These are phyloP conservation scores for Tretioscincus oriximinensis DNA, from an alignment of 2,113 vertebrate genomes.

Conservation along the genomic window DNA sequence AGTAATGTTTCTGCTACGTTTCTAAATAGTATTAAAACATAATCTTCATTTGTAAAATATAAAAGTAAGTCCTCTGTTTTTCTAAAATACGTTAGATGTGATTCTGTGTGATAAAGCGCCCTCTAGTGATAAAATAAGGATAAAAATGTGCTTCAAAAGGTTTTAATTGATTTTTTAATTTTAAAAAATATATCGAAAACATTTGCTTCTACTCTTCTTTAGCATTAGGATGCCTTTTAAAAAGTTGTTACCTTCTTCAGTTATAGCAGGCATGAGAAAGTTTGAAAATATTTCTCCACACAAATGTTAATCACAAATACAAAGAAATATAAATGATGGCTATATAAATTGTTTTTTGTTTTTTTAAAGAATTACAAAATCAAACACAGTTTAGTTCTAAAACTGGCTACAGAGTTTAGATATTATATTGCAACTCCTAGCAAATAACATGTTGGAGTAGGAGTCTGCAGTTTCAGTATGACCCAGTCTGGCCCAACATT, in stretches of 20 bases:
- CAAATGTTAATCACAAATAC: background rate
- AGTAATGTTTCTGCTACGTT: background rate
- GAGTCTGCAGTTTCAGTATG: no score
- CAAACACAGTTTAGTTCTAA: no score
- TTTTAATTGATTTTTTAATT: background rate
- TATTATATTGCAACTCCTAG: no score
- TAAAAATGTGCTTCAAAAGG: conserved; percentile 35
- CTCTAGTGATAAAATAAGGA: conserved; percentile 73
- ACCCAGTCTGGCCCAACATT: no score
- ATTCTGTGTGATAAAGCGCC: conserved; percentile 74
- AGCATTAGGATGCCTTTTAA: background rate
- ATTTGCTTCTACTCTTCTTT: background rate
- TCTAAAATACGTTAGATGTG: conserved; percentile 8
- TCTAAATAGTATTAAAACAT: background rate
- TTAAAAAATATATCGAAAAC: background rate
- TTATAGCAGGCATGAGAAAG: background rate
- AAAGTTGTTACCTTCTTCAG: background rate
- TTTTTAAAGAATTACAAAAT: no score
- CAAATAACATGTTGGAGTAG: no score
- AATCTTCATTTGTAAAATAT: background rate
- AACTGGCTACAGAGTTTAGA: no score
- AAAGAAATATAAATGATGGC: no score
- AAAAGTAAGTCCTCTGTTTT: conserved; percentile 30
- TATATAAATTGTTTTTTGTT: no score
- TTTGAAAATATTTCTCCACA: background rate